phyloP scores from a whole-genome alignment of 2,113 vertebrate genomes.

The Malurus alboscapulatus region DNA sequence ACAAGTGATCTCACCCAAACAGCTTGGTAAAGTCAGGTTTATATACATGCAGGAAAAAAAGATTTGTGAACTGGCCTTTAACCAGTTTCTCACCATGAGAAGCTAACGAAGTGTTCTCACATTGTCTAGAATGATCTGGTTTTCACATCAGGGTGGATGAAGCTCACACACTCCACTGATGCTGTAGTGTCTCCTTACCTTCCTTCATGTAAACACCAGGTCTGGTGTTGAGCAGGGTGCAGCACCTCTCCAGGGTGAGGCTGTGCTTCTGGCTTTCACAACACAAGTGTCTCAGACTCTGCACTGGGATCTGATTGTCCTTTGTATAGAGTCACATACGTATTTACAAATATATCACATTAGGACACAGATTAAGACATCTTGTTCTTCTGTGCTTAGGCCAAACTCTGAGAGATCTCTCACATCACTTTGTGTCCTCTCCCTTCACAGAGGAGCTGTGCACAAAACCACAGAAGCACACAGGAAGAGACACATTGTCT shows the following conservation, averaged over 20 bases:
- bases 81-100: background rate
- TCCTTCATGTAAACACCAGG: background rate
- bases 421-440: background rate
- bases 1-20: background rate
- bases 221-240: background rate
- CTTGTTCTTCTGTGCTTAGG: background rate
- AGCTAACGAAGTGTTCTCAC: background rate
- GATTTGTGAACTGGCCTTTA: background rate
- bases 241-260: rapidly evolving
- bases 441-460: background rate
- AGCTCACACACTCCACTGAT: background rate
- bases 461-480: background rate
- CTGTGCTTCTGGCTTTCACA: background rate
- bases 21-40: background rate
- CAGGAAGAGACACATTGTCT: background rate
- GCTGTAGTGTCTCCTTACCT: background rate
- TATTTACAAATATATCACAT: background rate
- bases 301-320: background rate
- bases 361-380: background rate
- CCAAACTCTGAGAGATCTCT: background rate
- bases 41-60: background rate
- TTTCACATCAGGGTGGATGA: background rate
- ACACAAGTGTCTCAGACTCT: background rate
- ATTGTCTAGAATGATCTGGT: background rate
- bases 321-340: background rate